Evolutionary conservation across 2,888 invertebrate genomes (phyloP), one percentile per base, ranked within the genome.

Genomic region (Endotricha flammealis): DNA sequence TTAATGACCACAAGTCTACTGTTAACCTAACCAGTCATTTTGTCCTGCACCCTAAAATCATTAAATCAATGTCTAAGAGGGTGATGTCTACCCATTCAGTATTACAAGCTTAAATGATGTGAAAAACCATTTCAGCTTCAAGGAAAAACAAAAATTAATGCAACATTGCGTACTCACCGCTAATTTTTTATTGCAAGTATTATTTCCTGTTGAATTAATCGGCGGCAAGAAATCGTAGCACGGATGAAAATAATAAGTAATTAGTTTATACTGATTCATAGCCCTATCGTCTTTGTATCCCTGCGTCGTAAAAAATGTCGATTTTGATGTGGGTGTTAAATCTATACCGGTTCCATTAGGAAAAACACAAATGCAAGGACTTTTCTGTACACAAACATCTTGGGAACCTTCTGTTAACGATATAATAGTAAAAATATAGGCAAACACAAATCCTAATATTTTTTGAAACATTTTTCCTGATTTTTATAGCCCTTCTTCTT

Each of bases 271-370:
- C 44, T 68, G 53, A 10, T 54, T 39, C 16, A 54, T 62, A 40
- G 48, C 58, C 22, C 49, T 51, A 36, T 61, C 55, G 7, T 43
- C 31, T 39, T 46, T 42, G 48, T 53, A 76, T n/a, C 41, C 63
- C 50, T 70, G 53, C 29, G 74, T 64, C 32, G 46, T 66, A 78
- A 62, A 78, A 79, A 3, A 50, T 51, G 37, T 58, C 40, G 39
- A 67, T 67, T 42, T 20, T 16, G 6, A 55, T 55, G 70, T 53
- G 25, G 75, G 70, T 25, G 69, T 52, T 42, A 87, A 61, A 63
- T 87, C 86, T 47, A 86, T 72, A 52, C 85, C 85, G 52, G 86
- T 85, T 41, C 87, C 87, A 68, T 86, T 86, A 4, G 78, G 47
- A 63, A 80, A 87, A 46, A 65, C 74, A 57, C 87, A 87, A 34